These are phyloP conservation scores for Xiphydria camelus DNA, from an alignment of 2,888 invertebrate genomes.

Conservation along the genomic window DNA sequence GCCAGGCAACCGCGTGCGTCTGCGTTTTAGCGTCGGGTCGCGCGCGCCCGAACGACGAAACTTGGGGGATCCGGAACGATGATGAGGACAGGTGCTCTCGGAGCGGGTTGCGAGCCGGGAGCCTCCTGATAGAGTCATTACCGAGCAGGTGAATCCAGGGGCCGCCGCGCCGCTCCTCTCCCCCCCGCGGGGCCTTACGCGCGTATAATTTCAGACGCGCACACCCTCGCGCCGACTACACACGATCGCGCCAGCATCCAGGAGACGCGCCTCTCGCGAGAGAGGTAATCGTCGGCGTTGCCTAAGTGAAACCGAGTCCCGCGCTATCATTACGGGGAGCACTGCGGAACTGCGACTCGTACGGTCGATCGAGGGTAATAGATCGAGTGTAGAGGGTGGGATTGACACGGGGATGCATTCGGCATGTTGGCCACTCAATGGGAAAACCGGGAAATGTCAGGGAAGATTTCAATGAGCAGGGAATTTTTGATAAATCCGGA, in stretches of 20 bases:
- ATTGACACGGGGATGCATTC: too few species aligned
- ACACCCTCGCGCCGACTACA: neutral
- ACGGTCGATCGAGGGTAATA: too few species aligned
- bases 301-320: conserved; percentile 1
- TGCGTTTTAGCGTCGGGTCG: too few species aligned
- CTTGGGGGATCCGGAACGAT: conserved; percentile 8
- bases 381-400: too few species aligned
- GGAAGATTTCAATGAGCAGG: too few species aligned
- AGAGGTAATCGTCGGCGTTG: neutral
- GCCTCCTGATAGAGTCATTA: conserved; percentile 41
- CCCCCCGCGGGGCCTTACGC: conserved; percentile 1
- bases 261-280: too few species aligned
- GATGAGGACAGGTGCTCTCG: conserved; percentile 33
- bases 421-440: too few species aligned
- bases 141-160: conserved; percentile 37
- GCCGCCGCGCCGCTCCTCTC: conserved; percentile 4
- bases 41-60: too few species aligned
- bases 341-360: too few species aligned
- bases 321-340: neutral
- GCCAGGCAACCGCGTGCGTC: neutral
- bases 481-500: too few species aligned
- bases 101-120: neutral
- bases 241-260: neutral
- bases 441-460: too few species aligned
- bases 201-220: conserved; percentile 8